A percentile compares a stretch with the other conserved stretches of the same genome.
These are phyloP conservation scores for Ceratitis capitata DNA, from an alignment of 1,140 invertebrate species.

Conservation along the genomic window DNA sequence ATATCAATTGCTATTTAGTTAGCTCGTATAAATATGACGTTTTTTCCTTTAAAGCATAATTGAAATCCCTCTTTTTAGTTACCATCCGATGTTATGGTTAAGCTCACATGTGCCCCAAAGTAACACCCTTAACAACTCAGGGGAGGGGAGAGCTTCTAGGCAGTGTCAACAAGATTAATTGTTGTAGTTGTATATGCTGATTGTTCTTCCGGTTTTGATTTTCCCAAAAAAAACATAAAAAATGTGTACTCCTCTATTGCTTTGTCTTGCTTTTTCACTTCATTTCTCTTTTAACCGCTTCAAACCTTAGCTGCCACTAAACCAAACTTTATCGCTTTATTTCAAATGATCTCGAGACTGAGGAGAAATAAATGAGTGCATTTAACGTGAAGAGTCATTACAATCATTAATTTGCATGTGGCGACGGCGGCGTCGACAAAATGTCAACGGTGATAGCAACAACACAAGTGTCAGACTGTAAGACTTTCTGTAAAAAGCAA, in stretches of 20 bases:
- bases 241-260: not conserved
- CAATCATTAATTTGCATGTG: conserved; percentile 42
- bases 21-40: too few relatives aligned
- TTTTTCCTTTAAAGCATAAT: too few relatives aligned
- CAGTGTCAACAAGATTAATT: not conserved
- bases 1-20: too few relatives aligned
- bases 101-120: too few relatives aligned
- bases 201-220: not conserved
- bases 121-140: too few relatives aligned
- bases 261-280: not conserved
- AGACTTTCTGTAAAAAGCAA: not conserved
- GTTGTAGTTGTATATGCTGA: not conserved
- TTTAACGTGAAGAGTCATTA: conserved; percentile 42
- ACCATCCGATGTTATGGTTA: too few relatives aligned
- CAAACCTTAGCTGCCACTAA: too few relatives aligned
- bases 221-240: not conserved
- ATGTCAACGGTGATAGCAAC: not conserved
- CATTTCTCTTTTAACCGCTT: not conserved
- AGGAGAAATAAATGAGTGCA: conserved; percentile 36
- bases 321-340: not conserved
- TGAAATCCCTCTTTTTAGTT: too few relatives aligned
- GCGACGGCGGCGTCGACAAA: not conserved
- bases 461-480: not conserved
- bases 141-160: too few relatives aligned
- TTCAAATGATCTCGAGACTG: not conserved